A percentile compares a stretch with the other conserved stretches of the same genome.
phyloP scores from a whole-genome alignment of 2,113 vertebrate species.

The Oryzias celebensis region DNA sequence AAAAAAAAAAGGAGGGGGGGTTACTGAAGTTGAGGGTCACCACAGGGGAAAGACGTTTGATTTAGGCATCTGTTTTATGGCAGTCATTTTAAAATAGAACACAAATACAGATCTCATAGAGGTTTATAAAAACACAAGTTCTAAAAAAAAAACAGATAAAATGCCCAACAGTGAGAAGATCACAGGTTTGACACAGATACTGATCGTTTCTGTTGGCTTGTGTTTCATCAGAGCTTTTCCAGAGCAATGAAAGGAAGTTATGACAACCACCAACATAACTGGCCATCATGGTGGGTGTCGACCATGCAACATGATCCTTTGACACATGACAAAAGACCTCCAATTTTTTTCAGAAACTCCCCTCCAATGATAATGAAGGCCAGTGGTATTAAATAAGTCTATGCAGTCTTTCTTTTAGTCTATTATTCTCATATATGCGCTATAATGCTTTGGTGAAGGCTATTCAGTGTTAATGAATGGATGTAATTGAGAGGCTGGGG shows the following conservation, averaged over 20 bases:
- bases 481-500: slow-evolving; percentile 69
- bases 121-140: no score
- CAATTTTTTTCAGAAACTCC: slow-evolving; percentile 53
- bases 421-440: slow-evolving; percentile 59
- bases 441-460: slow-evolving; percentile 57
- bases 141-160: neutral
- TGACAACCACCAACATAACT: slow-evolving; percentile 39
- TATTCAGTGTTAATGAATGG: slow-evolving; percentile 74
- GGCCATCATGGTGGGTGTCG: slow-evolving; percentile 41
- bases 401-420: slow-evolving; percentile 63
- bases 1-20: no score
- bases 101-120: no score
- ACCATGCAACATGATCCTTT: slow-evolving; percentile 43
- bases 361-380: slow-evolving; percentile 47
- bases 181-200: slow-evolving; percentile 23
- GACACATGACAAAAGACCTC: slow-evolving; percentile 53
- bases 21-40: no score
- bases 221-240: slow-evolving; percentile 5
- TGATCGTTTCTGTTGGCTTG: slow-evolving; percentile 25
- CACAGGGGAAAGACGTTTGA: no score
- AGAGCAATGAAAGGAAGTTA: slow-evolving; percentile 41
- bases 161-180: slow-evolving; percentile 18
- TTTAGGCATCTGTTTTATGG: no score
- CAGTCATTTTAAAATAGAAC: no score
- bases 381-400: slow-evolving; percentile 50